Evolutionary conservation across 2,113 vertebrate genomes (phyloP).

Genomic region (Delphinapterus leucas): DNA sequence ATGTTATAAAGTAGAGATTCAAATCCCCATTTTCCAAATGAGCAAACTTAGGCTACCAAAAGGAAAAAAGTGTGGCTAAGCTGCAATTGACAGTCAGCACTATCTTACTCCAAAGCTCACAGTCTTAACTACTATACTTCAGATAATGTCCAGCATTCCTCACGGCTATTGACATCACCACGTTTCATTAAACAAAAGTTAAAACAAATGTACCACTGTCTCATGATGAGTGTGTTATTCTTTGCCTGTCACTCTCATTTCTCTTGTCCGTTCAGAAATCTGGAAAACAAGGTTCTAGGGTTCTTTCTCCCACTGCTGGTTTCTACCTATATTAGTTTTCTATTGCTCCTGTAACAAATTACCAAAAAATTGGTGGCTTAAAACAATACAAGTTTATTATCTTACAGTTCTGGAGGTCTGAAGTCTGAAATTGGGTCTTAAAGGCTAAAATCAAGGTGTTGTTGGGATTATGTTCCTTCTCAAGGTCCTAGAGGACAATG

Average conservation of each 20-base stretch:
- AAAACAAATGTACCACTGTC: background rate
- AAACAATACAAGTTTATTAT: background rate
- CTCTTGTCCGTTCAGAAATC: background rate
- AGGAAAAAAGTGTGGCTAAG: background rate
- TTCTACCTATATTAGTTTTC: background rate
- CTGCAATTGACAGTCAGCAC: background rate
- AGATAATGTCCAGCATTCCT: background rate
- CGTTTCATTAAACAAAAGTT: background rate
- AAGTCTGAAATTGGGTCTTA: background rate
- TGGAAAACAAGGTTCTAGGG: background rate
- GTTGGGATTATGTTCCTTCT: background rate
- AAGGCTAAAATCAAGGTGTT: background rate
- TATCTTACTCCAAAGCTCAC: background rate
- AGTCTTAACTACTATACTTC: background rate
- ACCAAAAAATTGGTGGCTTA: background rate
- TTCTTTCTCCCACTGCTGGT: background rate
- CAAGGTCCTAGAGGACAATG: background rate
- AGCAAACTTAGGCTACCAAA: background rate
- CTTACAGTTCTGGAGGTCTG: background rate
- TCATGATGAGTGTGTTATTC: background rate
- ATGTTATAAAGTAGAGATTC: background rate
- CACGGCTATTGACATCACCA: background rate
- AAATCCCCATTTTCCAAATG: background rate
- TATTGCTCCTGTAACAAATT: background rate
- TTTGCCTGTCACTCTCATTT: background rate